Evolutionary conservation across 2,797 vertebrate species (phyloP), one percentile per base, ranked within the genome.

Genomic region (Ctenochaetus hawaiiensis): DNA sequence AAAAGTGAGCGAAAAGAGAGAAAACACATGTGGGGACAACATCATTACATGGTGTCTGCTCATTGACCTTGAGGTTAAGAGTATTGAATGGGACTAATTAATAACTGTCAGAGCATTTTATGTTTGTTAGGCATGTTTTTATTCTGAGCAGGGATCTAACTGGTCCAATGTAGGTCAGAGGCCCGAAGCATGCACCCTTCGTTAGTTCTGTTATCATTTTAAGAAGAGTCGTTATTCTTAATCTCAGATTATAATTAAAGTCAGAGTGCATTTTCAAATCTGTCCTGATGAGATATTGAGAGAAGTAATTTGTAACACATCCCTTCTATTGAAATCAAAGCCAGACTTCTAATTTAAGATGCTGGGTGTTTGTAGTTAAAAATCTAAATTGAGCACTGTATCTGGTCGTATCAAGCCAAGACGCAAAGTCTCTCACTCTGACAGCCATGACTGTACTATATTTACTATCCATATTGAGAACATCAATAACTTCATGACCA

Each of bases 401-500:
- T 89, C 78, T 83, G 82, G 74, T 83, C 78, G 75, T 59, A 82
- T 83, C 80, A 83, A 54, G 85, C 62, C 72, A 79, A 89, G 87
- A 45, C 67, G 75, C 77, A 26, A 41, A 41, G 86, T 84, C 82
- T 80, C 83, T 86, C 87, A 72, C 82, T 58, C 82, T 86, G 85
- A 93, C 92, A 93, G 80, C 86, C 84, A 81, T 81, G 89, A 88
- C 83, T 92, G 89, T 88, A 92, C 87, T 93, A 91, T 91, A 92
- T 92, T 93, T 91, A 89, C 91, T 79, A 89, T 92, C 92, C 92
- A 91, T 91, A 92, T 87, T 92, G 92, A 86, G 86, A 84, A 90
- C 92, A 92, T 94, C 94, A 89, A 93, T 93, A 94, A 93, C 91
- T 88, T 92, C 93, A 91, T 88, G 92, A 92, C 92, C 91, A 93